Percentiles rank a stretch among this genome's conserved stretches.
Conservation (phyloP, 2,888 invertebrate genomes). For the Autographa gamma region DNA sequence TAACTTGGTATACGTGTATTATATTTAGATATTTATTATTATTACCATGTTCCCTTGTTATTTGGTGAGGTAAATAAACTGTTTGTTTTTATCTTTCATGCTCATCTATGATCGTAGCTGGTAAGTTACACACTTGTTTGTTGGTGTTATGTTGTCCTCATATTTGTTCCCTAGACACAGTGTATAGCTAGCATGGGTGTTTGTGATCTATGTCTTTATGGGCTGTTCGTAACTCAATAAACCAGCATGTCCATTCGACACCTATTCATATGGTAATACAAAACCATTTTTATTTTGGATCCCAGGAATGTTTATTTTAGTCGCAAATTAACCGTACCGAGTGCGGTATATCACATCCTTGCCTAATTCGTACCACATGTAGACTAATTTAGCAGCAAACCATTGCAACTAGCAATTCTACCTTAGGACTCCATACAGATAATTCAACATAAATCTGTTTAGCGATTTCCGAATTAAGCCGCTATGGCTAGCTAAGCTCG, state of each 20-base stretch:
- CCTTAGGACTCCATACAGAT: neutral
- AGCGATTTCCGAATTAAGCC: slow-evolving; percentile 7
- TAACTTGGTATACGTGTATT: slow-evolving; percentile 3
- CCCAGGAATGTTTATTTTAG: neutral
- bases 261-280: neutral
- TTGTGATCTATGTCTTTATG: slow-evolving; percentile 6
- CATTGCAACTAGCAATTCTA: slow-evolving; percentile 2
- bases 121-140: slow-evolving; percentile 36
- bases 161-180: slow-evolving; percentile 8
- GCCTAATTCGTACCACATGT: neutral
- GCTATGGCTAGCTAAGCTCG: slow-evolving; percentile 30
- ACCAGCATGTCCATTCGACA: neutral
- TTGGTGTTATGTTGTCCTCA: slow-evolving; percentile 21
- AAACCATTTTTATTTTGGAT: neutral
- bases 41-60: slow-evolving; percentile 5
- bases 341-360: neutral
- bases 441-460: slow-evolving; percentile 11
- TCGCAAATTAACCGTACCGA: neutral
- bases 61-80: slow-evolving; percentile 30
- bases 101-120: slow-evolving; percentile 46
- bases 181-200: slow-evolving; percentile 28
- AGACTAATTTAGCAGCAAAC: neutral
- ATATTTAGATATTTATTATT: slow-evolving; percentile 10
- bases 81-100: slow-evolving; percentile 50
- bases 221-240: neutral